phyloP scores from a whole-genome alignment of 1,140 invertebrate species.

The Hirudo medicinalis region DNA sequence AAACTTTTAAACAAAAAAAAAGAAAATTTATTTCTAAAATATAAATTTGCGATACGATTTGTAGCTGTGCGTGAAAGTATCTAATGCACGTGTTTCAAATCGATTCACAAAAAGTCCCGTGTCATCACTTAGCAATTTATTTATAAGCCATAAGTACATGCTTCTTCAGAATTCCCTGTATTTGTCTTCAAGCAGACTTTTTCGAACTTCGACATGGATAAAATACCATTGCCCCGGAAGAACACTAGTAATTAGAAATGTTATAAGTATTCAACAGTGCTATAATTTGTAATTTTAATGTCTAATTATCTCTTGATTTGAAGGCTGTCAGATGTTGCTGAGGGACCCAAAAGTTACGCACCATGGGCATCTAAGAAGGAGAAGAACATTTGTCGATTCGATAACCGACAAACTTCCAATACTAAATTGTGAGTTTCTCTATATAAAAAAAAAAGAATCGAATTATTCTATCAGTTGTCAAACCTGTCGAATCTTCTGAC shows the following conservation, averaged over 20 bases:
- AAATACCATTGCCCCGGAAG: neutral
- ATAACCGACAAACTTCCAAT: neutral
- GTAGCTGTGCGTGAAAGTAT: neutral
- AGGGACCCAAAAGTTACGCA: neutral
- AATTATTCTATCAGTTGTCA: too few species aligned
- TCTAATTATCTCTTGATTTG: too few species aligned
- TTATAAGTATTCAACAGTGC: neutral
- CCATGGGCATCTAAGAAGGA: neutral
- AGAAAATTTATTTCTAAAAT: neutral
- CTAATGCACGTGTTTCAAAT: too few species aligned
- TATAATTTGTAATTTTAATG: too few species aligned
- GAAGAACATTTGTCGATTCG: neutral
- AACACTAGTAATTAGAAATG: neutral
- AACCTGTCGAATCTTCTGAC: too few species aligned
- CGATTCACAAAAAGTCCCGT: too few species aligned
- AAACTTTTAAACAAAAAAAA: neutral
- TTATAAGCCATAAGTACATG: too few species aligned
- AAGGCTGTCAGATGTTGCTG: constrained; percentile 4
- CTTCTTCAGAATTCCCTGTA: too few species aligned
- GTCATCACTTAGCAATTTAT: too few species aligned
- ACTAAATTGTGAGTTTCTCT: neutral
- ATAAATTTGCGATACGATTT: neutral
- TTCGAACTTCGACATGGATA: neutral
- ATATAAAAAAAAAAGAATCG: neutral
- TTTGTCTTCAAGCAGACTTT: neutral